Evolutionary conservation across 2,113 vertebrate species (phyloP), one percentile per base, ranked within the genome.

Genomic region (Hystrix brachyura): DNA sequence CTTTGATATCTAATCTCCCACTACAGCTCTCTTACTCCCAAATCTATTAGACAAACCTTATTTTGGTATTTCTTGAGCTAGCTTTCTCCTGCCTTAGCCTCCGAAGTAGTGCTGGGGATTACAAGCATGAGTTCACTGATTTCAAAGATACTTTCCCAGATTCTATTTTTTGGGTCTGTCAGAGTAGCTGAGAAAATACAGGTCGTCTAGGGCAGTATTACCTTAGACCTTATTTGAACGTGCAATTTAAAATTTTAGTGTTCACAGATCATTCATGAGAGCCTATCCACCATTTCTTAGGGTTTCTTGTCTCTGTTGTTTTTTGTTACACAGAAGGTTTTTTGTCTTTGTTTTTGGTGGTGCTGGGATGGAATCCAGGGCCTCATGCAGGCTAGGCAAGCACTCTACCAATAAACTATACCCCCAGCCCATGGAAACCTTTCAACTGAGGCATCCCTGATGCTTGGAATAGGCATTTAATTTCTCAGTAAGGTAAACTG

Each of bases 1-100:
- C 27, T 88, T 18, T 74, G 46, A 81, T 65, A 88, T 91, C 23
- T 78, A 57, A 72, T 78, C 60, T 79, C n/a, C 38, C 32, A 83
- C 21, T 87, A 0, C 34, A 57, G 69, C 34, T 94, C 21, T 67
- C 18, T 19, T 72, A 81, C 10, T 89, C 15, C 48, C 25, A 85
- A 76, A 60, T 23, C 34, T 83, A 74, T 25, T 85, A 95, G 65
- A 79, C 59, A 94, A 95, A 2, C 38, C 34, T 90, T 69, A 34
- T 71, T 96, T 89, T 91, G 46, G 19, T 62, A 59, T 93, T 95
- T 92, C 59, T 88, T 19, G 29, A n/a, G 27, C 53, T 85, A 84
- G 60, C 9, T 71, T 87, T 55, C 51, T 79, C 23, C 5, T 79
- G 76, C 17, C 29, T 79, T 32, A 18, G 29, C 32, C 29, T 79